Evolutionary conservation across 1,140 invertebrate species (phyloP).

Genomic region (Brachionus paranguensis): DNA sequence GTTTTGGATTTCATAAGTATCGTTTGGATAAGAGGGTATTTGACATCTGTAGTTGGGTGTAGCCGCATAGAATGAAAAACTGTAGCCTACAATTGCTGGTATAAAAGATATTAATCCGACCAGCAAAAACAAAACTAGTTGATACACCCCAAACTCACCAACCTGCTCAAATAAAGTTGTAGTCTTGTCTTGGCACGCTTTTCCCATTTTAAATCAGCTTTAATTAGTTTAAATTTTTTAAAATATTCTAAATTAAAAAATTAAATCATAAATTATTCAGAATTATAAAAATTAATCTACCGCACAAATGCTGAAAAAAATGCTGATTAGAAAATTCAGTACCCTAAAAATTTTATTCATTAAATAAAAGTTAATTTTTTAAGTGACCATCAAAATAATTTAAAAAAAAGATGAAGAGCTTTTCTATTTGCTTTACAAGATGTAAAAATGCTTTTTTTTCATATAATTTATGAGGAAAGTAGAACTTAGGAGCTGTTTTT

Average conservation of each 20-base stretch:
- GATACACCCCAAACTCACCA: neutral
- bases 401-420: too few species aligned
- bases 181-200: neutral
- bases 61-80: constrained; percentile 18
- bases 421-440: too few species aligned
- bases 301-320: neutral
- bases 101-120: constrained; percentile 8
- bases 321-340: too few species aligned
- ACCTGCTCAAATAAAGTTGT: neutral
- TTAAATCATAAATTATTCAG: neutral
- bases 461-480: too few species aligned
- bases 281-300: neutral
- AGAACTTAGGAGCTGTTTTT: too few species aligned
- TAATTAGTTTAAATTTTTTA: neutral
- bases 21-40: neutral
- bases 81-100: neutral
- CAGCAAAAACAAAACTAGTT: neutral
- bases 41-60: constrained; percentile 1
- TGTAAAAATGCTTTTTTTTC: too few species aligned
- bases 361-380: too few species aligned
- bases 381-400: too few species aligned
- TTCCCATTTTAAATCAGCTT: neutral
- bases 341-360: too few species aligned
- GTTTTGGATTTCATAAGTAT: neutral
- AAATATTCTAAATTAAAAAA: neutral